Evolutionary conservation across 2,888 invertebrate species (phyloP), one percentile per base, ranked within the genome.

Genomic region (Meteorus cinctellus): DNA sequence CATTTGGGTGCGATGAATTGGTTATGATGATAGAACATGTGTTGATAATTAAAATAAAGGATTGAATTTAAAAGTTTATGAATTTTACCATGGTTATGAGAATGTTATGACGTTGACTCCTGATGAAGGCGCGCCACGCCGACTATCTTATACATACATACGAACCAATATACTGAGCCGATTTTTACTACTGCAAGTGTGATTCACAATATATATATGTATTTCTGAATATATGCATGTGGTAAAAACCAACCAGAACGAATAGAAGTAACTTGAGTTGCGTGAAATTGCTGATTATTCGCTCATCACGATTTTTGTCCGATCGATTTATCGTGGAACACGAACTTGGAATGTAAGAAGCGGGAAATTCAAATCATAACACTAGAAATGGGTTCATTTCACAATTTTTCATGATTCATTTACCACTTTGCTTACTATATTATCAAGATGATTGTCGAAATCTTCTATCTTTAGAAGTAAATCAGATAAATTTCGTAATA

Each of bases 61-160:
- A 48, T 66, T 59, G 34, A 45, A 59, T 59, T 60, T 14, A 55
- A 27, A 29, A 70, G 71, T 77, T 45, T 31, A 62, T 69, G 24
- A 66, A 67, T 81, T 83, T 79, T 81, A 86, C 86, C 86, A 86
- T 86, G 81, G 19, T 55, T 55, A 55, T 55, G 19, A 55, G 19
- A 55, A 8, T 55, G 19, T 70, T 86, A 82, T 77, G 78, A 83
- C 81, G 80, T 82, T 84, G 80, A 80, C 78, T 81, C 79, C 81
- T 72, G 72, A 80, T 69, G 76, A 82, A 86, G 82, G 82, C 83
- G 85, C 84, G 85, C 84, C 84, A 86, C 86, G 82, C 86, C 81
- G 83, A 81, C 77, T 77, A 76, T 79, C 77, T 75, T 79, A 55
- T 55, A 55, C 55, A 55, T 19, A 55, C 19, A 24, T 8, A 55